Evolutionary conservation across 2,888 invertebrate species (phyloP), one percentile per base, ranked within the genome.

Genomic region (Heliconius sara): DNA sequence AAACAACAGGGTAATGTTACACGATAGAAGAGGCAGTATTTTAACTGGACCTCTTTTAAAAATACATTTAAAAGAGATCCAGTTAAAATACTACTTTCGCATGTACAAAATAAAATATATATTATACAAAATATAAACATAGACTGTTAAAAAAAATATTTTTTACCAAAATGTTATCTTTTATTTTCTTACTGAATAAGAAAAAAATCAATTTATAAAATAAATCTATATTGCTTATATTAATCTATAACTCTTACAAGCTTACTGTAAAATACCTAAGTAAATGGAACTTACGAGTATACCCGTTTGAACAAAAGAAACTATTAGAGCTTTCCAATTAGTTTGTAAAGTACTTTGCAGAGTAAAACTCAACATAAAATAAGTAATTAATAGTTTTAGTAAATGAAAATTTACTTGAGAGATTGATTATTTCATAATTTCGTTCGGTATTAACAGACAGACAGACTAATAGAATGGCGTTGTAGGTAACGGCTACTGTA

Each of bases 291-390:
- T 39, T 74, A 19, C 52, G 6, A 52, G 52, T 22, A 75, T 47
- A 68, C 70, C 34, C 78, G 63, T 75, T 79, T 73, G 74, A 68
- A 75, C 78, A 79, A 79, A 75, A 79, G 75, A 60, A 68, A 79
- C 78, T 75, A 79, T 79, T 75, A 70, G 60, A 75, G 74, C 43
- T 68, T 60, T 75, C 47, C 68, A 79, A 78, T 74, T 75, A 68
- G 68, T 57, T 67, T 43, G n/a, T 47, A 57, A 70, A 25, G 68
- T 79, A 60, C 63, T 79, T 79, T 66, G 75, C 27, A 25, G 19
- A 43, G 25, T 65, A 25, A 63, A 65, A 43, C 65, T 25, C 73
- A 2, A 73, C 60, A 30, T 60, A 25, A 73, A 60, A 73, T 60
- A 60, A 73, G 34, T 60, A 60, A 73, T 73, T 73, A 73, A 60